Percentiles rank a stretch among this genome's conserved stretches.
These are phyloP conservation scores for Mythimna pallens DNA, from an alignment of 2,888 invertebrate species.

Conservation along the genomic window DNA sequence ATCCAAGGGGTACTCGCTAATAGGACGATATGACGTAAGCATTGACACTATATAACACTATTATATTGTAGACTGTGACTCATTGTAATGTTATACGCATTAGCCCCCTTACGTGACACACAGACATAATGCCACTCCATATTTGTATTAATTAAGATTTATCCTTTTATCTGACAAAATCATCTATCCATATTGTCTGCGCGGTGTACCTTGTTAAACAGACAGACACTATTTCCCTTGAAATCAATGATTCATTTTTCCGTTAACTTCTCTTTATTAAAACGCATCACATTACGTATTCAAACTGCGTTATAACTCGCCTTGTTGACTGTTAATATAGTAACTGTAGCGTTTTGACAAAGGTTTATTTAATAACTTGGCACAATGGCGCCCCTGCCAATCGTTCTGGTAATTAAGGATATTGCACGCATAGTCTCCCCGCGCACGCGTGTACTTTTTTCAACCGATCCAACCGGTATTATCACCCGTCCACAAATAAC, in stretches of 20 bases:
- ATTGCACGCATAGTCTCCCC: slow-evolving; percentile 63
- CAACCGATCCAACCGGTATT: slow-evolving; percentile 70
- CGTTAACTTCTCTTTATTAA: slow-evolving; percentile 49
- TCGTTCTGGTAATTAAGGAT: slow-evolving; percentile 63
- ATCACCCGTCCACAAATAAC: slow-evolving; percentile 75
- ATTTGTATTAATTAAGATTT: slow-evolving; percentile 50
- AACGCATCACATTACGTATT: slow-evolving; percentile 66
- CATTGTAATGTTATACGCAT: slow-evolving; percentile 67
- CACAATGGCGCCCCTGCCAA: slow-evolving; percentile 48
- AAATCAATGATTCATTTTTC: slow-evolving; percentile 44
- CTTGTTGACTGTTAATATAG: slow-evolving; percentile 67
- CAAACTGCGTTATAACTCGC: slow-evolving; percentile 66
- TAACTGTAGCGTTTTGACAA: slow-evolving; percentile 58
- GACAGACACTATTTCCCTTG: slow-evolving; percentile 14
- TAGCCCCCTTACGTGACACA: slow-evolving; percentile 68
- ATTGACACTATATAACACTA: slow-evolving; percentile 38
- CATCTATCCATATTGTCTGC: slow-evolving; percentile 16
- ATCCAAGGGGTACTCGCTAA: slow-evolving; percentile 65
- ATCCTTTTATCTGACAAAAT: slow-evolving; percentile 39
- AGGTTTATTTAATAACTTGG: slow-evolving; percentile 63
- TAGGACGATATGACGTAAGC: slow-evolving; percentile 65
- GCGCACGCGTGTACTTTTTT: slow-evolving; percentile 64
- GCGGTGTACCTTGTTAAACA: slow-evolving; percentile 14
- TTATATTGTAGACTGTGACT: slow-evolving; percentile 65
- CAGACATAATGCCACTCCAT: slow-evolving; percentile 58